These are phyloP conservation scores for Drosophila kikkawai DNA, from an alignment of 1,140 invertebrate species.

Conservation along the genomic window DNA sequence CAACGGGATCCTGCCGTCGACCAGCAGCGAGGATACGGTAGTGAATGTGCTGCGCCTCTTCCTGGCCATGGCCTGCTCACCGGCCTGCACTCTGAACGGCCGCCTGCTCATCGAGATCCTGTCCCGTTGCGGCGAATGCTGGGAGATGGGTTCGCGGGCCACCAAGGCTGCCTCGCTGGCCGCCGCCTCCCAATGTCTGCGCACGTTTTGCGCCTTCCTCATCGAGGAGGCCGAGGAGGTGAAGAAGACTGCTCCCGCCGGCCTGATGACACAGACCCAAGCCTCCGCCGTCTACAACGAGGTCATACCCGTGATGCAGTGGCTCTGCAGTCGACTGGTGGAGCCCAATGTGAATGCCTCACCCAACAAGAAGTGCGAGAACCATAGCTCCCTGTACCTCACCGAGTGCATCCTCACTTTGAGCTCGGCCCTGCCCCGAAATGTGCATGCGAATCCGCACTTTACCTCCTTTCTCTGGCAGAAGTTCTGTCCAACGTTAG, in stretches of 20 bases:
- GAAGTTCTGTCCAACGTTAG: slow-evolving; percentile 94
- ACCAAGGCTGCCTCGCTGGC: slow-evolving; percentile 93
- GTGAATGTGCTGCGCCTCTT: slow-evolving; percentile 88
- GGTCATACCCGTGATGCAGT: slow-evolving; percentile 95
- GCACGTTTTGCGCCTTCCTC: slow-evolving; percentile 92
- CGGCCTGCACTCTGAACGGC: slow-evolving; percentile 92
- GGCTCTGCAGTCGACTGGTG: slow-evolving; percentile 93
- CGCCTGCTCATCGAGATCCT: slow-evolving; percentile 91
- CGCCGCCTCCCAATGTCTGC: slow-evolving; percentile 92
- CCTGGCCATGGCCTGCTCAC: slow-evolving; percentile 92
- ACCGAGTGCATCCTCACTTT: slow-evolving; percentile 94
- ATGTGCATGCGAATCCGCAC: slow-evolving; percentile 92
- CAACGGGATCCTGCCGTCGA: slow-evolving; percentile 90
- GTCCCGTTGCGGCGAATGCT: slow-evolving; percentile 90
- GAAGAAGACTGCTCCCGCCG: slow-evolving; percentile 80
- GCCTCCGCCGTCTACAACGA: slow-evolving; percentile 95
- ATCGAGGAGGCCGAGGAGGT: slow-evolving; percentile 85
- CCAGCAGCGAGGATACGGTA: slow-evolving; percentile 90
- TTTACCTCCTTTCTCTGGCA: slow-evolving; percentile 96
- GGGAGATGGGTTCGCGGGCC: slow-evolving; percentile 90
- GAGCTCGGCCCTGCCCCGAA: slow-evolving; percentile 92
- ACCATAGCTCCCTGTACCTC: slow-evolving; percentile 89
- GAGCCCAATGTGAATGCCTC: slow-evolving; percentile 87
- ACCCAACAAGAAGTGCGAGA: slow-evolving; percentile 87
- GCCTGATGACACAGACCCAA: slow-evolving; percentile 85